Base-by-base conservation (phyloP, 2,113 vertebrate species). In the Toxotes chatareus region DNA sequence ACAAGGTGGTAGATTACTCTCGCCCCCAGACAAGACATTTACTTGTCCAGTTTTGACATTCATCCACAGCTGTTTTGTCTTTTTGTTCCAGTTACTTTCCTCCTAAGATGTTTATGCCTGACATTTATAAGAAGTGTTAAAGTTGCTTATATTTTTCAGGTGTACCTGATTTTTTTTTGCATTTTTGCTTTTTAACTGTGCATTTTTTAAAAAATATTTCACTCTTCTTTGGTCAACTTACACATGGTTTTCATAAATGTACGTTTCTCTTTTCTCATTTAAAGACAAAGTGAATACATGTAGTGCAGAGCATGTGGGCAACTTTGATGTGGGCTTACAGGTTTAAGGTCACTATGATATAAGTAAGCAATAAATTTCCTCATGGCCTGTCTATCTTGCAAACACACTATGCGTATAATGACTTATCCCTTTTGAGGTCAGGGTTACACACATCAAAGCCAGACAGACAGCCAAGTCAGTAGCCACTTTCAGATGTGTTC, bases 401-500 rank as follows among this genome's bases (percentile, higher is more conserved):
- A 59, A 69, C 68, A 49, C 69, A 17, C 51, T 40, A 40, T 34
- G 14, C 51, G 57, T 14, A 56, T 67, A 74, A 74, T 53, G 59
- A 71, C 56, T 57, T 57, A 75, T 73, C 74, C 74, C n/a, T 38
- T 79, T 71, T 69, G 63, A 80, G 79, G 73, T 89, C 87, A 79
- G 62, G 38, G 73, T 53, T 62, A 46, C 73, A 80, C 79, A 86
- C 87, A 86, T 85, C 87, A 90, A 90, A 92, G 88, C 17, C 2
- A 16, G 75, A 55, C 51, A 17, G 59, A 60, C 72, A 53, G 61
- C 46, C 38, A 13, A 69, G 46, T 66, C 17, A 31, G 47, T 53
- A 80, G 65, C 65, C 14, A 46, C 71, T 82, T 84, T 80, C 60
- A 80, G 63, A 61, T 67, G 27, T 61, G 57, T 31, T 49, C 69